A percentile compares a stretch with the other conserved stretches of the same genome.
These are phyloP conservation scores for Scomber japonicus DNA, from an alignment of 2,113 vertebrate species.

Conservation along the genomic window DNA sequence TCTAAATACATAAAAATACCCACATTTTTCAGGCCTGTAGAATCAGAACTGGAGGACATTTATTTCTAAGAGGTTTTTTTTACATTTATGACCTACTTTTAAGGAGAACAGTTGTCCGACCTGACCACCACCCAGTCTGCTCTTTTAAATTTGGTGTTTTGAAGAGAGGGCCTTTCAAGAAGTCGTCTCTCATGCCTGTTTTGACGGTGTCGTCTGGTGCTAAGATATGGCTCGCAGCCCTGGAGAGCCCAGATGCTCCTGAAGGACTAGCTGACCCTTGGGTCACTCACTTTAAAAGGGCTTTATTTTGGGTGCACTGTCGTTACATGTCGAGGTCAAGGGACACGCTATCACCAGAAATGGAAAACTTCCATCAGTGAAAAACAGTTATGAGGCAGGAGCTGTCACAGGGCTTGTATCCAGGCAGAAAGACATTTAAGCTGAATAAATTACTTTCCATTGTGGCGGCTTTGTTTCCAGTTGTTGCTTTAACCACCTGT, in stretches of 20 bases:
- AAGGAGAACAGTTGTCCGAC: constrained; percentile 18
- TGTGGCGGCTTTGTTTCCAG: constrained; percentile 40
- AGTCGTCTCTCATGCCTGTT: constrained; percentile 21
- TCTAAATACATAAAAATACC: too few species aligned
- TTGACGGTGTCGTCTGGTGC: constrained; percentile 32
- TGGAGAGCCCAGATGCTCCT: constrained; percentile 4
- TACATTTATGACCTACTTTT: too few species aligned
- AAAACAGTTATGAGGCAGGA: constrained; percentile 43
- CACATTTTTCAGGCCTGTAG: too few species aligned
- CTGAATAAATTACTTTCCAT: constrained; percentile 20
- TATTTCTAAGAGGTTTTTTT: too few species aligned
- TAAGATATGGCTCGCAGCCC: constrained; percentile 2
- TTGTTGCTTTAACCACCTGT: constrained; percentile 32
- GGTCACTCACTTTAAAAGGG: constrained; percentile 58
- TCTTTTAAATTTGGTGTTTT: constrained; percentile 13
- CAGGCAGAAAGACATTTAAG: constrained; percentile 25
- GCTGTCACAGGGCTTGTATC: constrained; percentile 10
- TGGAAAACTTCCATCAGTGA: constrained; percentile 25
- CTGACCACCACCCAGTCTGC: background rate
- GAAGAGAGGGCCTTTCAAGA: constrained; percentile 27
- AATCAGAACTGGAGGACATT: too few species aligned
- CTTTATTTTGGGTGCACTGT: constrained; percentile 64
- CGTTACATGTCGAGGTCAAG: constrained; percentile 22
- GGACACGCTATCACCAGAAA: constrained; percentile 47
- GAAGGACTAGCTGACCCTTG: constrained; percentile 12